Percentiles rank a stretch among this genome's conserved stretches.
These are phyloP conservation scores for Scaptomyza cyrtandrae DNA, from an alignment of 2,888 invertebrate species.

Conservation along the genomic window DNA sequence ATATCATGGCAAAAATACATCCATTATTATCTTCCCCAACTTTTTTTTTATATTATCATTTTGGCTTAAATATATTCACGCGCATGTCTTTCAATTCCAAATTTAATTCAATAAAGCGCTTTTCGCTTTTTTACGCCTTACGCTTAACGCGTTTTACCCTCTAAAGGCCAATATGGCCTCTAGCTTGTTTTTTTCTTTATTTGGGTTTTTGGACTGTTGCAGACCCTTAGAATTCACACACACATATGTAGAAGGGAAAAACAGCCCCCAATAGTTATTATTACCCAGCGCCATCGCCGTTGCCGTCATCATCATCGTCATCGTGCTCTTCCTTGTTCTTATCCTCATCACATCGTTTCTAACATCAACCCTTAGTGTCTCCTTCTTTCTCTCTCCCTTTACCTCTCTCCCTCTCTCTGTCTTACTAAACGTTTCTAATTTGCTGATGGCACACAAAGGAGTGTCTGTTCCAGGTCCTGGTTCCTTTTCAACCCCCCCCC, in stretches of 20 bases:
- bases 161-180: constrained; percentile 53
- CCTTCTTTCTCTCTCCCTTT: neutral
- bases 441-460: constrained; percentile 81
- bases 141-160: constrained; percentile 33
- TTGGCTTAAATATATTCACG: constrained; percentile 59
- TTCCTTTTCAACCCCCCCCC: constrained; percentile 53
- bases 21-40: neutral
- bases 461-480: constrained; percentile 51
- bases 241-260: neutral
- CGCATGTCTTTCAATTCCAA: constrained; percentile 75
- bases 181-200: constrained; percentile 4
- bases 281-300: constrained; percentile 48
- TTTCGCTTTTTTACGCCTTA: constrained; percentile 29
- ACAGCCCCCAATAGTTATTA: constrained; percentile 26
- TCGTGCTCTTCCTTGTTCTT: neutral
- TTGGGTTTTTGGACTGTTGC: constrained; percentile 4
- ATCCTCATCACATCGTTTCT: constrained; percentile 20
- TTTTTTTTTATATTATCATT: neutral
- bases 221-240: constrained; percentile 2
- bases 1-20: neutral
- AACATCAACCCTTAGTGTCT: constrained; percentile 39
- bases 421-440: constrained; percentile 78
- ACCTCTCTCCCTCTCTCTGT: neutral
- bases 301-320: constrained; percentile 40
- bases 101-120: constrained; percentile 76